phyloP scores from a whole-genome alignment of 2,113 vertebrate species.

The Perognathus longimembris region DNA sequence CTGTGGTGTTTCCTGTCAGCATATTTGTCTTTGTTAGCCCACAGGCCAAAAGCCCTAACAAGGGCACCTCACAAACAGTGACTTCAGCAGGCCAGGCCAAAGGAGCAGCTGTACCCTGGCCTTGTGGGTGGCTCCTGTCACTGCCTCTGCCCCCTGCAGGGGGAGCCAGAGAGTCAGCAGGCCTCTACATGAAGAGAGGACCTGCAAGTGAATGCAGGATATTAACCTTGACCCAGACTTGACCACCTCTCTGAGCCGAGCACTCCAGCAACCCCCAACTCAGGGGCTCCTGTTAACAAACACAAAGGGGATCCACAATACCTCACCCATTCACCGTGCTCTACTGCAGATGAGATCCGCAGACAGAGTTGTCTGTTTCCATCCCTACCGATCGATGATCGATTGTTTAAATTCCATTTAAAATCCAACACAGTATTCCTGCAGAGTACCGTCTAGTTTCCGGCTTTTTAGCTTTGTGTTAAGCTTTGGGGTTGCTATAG shows the following conservation, averaged over 20 bases:
- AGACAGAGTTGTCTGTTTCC: background rate
- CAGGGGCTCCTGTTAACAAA: fast-evolving
- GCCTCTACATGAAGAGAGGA: background rate
- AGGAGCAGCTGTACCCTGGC: background rate
- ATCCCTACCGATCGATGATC: background rate
- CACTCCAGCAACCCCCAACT: too few species aligned
- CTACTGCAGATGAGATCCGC: fast-evolving
- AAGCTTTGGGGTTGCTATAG: background rate
- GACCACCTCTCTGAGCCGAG: too few species aligned
- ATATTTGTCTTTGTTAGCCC: background rate
- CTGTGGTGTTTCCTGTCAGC: fast-evolving
- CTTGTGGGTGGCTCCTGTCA: background rate
- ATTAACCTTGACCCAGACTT: fast-evolving
- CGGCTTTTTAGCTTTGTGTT: background rate
- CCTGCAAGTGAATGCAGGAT: background rate
- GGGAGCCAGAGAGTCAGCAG: background rate
- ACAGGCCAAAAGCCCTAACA: background rate
- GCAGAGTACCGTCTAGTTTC: background rate
- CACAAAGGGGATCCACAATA: fast-evolving
- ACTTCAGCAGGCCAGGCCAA: background rate
- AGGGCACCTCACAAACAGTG: background rate
- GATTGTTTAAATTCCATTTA: background rate
- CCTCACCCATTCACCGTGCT: background rate
- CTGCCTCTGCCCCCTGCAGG: conserved; percentile 7
- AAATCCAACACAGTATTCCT: background rate